These are phyloP conservation scores for Osmoderma eremita DNA, from an alignment of 2,888 invertebrate species.

Conservation along the genomic window DNA sequence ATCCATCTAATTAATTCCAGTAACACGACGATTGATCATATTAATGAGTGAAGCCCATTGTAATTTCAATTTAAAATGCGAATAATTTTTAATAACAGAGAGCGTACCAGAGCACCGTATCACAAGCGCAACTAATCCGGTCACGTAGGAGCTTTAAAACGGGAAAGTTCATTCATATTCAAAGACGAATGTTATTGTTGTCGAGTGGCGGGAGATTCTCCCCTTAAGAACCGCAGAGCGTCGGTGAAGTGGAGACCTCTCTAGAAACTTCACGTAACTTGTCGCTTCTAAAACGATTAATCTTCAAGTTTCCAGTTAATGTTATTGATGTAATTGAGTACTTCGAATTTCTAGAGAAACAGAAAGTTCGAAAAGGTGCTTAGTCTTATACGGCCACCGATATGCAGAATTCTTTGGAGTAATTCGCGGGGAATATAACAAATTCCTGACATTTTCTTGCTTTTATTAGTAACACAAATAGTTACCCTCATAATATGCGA, in stretches of 20 bases:
- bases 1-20: constrained; percentile 13
- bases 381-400: not conserved
- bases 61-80: constrained; percentile 25
- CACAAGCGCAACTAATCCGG: constrained; percentile 17
- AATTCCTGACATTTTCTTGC: too few species aligned
- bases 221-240: constrained; percentile 27
- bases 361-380: constrained; percentile 16
- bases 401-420: constrained; percentile 6
- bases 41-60: constrained; percentile 8
- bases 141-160: constrained; percentile 35
- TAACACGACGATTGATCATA: not conserved
- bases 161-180: constrained; percentile 43
- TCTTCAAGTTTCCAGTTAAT: constrained; percentile 42
- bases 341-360: constrained; percentile 34
- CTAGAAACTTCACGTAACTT: constrained; percentile 41
- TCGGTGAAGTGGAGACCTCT: constrained; percentile 30
- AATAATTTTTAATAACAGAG: constrained; percentile 25
- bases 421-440: not conserved
- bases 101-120: not conserved
- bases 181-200: constrained; percentile 44
- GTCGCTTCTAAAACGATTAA: constrained; percentile 44
- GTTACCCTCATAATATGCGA: too few species aligned
- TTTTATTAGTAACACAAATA: too few species aligned
- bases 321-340: constrained; percentile 45
- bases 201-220: constrained; percentile 37